Percentiles rank a stretch among this genome's conserved stretches.
phyloP scores from a whole-genome alignment of 2,113 vertebrate species.

The mouse (Mus musculus) region DNA sequence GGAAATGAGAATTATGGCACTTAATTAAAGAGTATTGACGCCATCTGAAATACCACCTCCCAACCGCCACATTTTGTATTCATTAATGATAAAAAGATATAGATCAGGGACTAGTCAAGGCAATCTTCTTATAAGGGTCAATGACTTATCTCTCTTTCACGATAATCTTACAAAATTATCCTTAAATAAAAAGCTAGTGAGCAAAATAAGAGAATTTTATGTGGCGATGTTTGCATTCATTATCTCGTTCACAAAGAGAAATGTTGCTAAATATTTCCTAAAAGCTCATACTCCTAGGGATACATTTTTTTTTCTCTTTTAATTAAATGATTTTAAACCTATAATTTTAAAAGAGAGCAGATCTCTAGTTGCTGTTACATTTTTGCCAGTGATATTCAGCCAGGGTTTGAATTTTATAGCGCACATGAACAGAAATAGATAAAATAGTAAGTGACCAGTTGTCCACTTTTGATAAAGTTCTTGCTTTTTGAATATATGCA shows the following conservation, averaged over 20 bases:
- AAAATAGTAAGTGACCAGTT: background rate
- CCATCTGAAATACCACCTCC: slow-evolving; percentile 90
- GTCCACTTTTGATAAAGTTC: background rate
- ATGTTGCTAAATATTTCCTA: background rate
- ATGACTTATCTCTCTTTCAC: background rate
- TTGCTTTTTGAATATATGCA: background rate
- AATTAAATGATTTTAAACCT: background rate
- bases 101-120: slow-evolving; percentile 70
- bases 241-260: slow-evolving; percentile 17
- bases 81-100: slow-evolving; percentile 82
- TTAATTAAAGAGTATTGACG: slow-evolving; percentile 95
- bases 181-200: slow-evolving; percentile 40
- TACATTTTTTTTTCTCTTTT: background rate
- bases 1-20: slow-evolving; percentile 92
- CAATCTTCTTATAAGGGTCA: slow-evolving; percentile 50
- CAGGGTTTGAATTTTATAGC: background rate
- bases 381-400: background rate
- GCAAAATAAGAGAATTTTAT: slow-evolving; percentile 26
- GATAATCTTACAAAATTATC: slow-evolving; percentile 60
- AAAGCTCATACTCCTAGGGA: background rate
- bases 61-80: slow-evolving; percentile 82
- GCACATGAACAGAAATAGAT: background rate
- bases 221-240: background rate
- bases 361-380: background rate
- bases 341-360: background rate